Conservation (phyloP, 2,113 vertebrate species). For the Lophochroa leadbeateri region DNA sequence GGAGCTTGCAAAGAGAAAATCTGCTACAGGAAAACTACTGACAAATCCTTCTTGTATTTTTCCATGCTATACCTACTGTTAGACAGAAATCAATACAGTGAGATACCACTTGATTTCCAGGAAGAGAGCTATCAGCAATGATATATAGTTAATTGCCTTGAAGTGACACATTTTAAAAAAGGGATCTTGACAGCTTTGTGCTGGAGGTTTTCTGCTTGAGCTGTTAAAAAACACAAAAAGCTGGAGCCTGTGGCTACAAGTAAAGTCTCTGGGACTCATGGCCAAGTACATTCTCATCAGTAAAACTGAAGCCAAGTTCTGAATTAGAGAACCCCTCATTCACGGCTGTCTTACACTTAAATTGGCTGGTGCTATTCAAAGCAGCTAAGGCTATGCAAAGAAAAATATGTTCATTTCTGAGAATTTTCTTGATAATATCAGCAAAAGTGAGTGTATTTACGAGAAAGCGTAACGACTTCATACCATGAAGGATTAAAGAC, state of each 20-base stretch:
- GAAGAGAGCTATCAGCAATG: background rate
- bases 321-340: background rate
- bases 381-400: background rate
- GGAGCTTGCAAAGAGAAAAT: background rate
- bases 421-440: background rate
- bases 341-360: background rate
- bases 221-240: background rate
- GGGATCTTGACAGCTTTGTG: background rate
- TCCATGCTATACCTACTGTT: background rate
- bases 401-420: background rate
- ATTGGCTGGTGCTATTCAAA: background rate
- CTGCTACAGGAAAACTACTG: background rate
- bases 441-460: background rate
- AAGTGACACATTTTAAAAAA: background rate
- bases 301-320: background rate
- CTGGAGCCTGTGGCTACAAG: background rate
- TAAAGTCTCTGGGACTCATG: background rate
- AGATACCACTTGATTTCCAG: background rate
- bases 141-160: background rate
- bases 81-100: background rate
- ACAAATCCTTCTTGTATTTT: background rate
- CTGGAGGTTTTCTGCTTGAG: background rate
- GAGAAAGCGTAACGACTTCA: background rate
- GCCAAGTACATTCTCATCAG: background rate
- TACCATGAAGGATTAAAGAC: background rate